These are phyloP conservation scores for Tapirus terrestris DNA, from an alignment of 2,113 vertebrate species.

Conservation along the genomic window DNA sequence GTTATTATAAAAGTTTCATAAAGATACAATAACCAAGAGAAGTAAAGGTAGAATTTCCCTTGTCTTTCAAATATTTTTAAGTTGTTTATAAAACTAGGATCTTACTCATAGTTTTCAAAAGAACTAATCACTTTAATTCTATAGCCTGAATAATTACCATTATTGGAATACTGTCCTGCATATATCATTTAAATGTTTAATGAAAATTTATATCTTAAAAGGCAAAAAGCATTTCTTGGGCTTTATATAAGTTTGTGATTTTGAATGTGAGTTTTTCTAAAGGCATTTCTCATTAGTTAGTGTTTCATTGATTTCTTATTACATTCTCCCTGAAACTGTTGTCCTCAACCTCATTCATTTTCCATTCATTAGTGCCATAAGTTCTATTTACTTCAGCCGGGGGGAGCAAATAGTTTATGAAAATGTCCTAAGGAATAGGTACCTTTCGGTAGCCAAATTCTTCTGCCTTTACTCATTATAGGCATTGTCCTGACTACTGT, in stretches of 20 bases:
- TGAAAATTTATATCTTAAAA: constrained; percentile 26
- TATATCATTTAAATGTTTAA: constrained; percentile 44
- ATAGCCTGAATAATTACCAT: neutral
- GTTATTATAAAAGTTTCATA: constrained; percentile 34
- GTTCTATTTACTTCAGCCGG: neutral
- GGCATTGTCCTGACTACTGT: neutral
- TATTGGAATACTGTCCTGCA: neutral
- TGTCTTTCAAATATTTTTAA: neutral
- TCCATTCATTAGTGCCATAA: neutral
- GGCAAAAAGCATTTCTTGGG: constrained; percentile 1
- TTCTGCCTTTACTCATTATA: neutral
- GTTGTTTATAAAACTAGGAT: constrained; percentile 31
- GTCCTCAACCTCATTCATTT: neutral
- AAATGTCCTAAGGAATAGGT: constrained; percentile 13
- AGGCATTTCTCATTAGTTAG: constrained; percentile 25
- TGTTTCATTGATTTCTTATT: constrained; percentile 18
- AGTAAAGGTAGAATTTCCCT: neutral
- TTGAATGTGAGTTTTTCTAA: constrained; percentile 22
- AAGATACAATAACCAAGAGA: neutral
- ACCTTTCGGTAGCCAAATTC: constrained; percentile 28
- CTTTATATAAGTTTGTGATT: constrained; percentile 1
- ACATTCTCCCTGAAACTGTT: constrained; percentile 33
- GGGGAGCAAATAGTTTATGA: neutral
- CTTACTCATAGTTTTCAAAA: constrained; percentile 2
- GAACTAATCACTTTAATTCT: constrained; percentile 41